Percentiles rank a stretch among this genome's conserved stretches.
Conservation (phyloP, 2,888 invertebrate species). For the Acanthosoma haemorrhoidale region DNA sequence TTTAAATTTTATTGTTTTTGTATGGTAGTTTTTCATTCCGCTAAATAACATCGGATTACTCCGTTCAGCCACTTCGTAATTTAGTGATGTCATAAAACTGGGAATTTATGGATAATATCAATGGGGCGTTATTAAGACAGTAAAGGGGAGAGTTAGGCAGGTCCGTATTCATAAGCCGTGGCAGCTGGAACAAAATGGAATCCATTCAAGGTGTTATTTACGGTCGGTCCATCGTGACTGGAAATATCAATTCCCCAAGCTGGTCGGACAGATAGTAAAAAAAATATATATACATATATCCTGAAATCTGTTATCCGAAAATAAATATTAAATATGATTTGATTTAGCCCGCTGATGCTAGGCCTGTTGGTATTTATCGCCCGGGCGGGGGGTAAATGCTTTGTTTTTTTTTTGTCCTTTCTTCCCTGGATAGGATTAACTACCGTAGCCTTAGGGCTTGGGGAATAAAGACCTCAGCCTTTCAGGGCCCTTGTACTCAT, state of each 20-base stretch:
- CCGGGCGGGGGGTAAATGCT: neutral
- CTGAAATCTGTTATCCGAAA: constrained; percentile 7
- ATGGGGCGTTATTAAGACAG: neutral
- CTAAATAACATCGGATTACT: too few species aligned
- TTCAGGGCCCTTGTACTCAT: neutral
- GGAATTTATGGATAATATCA: too few species aligned
- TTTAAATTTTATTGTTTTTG: too few species aligned
- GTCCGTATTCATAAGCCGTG: neutral
- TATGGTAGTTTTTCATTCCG: too few species aligned
- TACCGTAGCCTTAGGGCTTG: neutral
- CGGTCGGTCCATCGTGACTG: neutral
- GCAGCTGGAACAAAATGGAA: constrained; percentile 12
- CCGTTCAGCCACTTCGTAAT: too few species aligned
- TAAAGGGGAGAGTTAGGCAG: neutral
- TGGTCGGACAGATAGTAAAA: neutral
- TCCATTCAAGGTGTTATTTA: neutral
- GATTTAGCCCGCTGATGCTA: too few species aligned
- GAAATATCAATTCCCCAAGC: neutral
- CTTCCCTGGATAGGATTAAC: neutral
- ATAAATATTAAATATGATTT: constrained; percentile 8
- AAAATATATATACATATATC: neutral
- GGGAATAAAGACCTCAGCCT: constrained; percentile 8
- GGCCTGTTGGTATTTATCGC: neutral
- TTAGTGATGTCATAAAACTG: too few species aligned
- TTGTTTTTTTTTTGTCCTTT: neutral